Conservation (phyloP, 2,888 invertebrate species). For the Plagiodera versicolora region DNA sequence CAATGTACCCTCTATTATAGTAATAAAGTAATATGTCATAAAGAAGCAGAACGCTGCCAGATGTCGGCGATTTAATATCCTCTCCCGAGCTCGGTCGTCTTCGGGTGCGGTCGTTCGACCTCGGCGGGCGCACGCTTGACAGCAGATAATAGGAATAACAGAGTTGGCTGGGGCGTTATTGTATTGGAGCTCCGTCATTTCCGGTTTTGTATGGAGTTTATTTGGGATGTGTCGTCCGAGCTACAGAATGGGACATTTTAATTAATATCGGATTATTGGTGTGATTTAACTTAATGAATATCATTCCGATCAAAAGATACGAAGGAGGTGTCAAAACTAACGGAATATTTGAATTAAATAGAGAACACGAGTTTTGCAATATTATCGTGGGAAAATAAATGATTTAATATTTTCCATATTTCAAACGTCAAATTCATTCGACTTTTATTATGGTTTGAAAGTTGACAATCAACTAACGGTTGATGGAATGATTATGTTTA, state of each 20-base stretch:
- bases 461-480: too few species aligned
- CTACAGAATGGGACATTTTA: too few species aligned
- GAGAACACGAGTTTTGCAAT: too few species aligned
- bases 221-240: slow-evolving; percentile 18
- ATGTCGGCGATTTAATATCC: slow-evolving; percentile 55
- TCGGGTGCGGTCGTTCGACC: slow-evolving; percentile 28
- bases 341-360: too few species aligned
- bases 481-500: too few species aligned
- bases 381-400: too few species aligned
- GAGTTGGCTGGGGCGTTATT: slow-evolving; percentile 35
- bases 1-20: slow-evolving; percentile 57
- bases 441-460: too few species aligned
- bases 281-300: too few species aligned
- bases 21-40: slow-evolving; percentile 58
- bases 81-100: slow-evolving; percentile 33
- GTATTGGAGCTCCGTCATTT: slow-evolving; percentile 41
- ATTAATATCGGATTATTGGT: slow-evolving; percentile 22
- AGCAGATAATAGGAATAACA: slow-evolving; percentile 40
- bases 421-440: too few species aligned
- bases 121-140: slow-evolving; percentile 34
- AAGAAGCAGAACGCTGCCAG: slow-evolving; percentile 53
- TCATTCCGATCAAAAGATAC: too few species aligned
- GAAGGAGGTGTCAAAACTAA: too few species aligned
- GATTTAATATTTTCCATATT: too few species aligned
- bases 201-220: slow-evolving; percentile 32